Evolutionary conservation across 2,888 invertebrate genomes (phyloP).

Genomic region (Xestia c-nigrum): DNA sequence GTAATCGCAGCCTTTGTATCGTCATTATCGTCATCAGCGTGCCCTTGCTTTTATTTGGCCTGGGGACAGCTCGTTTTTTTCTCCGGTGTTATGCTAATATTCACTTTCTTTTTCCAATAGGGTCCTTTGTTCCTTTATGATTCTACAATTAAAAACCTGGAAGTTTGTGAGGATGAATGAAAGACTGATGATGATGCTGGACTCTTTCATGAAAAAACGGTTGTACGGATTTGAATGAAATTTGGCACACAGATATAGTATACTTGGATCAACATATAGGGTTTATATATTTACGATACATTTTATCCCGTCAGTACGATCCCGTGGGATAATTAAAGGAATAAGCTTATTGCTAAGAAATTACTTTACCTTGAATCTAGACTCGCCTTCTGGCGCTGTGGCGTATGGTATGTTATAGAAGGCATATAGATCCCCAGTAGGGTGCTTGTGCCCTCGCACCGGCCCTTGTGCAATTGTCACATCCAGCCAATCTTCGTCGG

Average conservation of each 20-base stretch:
- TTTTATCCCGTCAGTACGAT: not conserved
- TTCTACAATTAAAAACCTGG: no score
- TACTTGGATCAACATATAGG: no score
- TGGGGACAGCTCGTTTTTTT: no score
- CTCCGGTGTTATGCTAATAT: not conserved
- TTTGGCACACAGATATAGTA: no score
- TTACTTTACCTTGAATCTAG: slow-evolving; percentile 51
- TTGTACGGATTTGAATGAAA: not conserved
- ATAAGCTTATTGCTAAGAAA: not conserved
- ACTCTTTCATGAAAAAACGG: no score
- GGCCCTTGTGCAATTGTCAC: slow-evolving; percentile 69
- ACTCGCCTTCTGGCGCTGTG: slow-evolving; percentile 69
- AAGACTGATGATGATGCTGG: no score
- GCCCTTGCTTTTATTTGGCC: not conserved
- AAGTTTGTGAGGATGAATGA: no score
- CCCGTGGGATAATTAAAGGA: no score
- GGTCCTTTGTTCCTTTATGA: not conserved
- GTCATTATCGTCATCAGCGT: not conserved
- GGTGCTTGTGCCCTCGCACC: slow-evolving; percentile 70
- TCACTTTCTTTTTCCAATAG: not conserved
- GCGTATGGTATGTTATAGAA: slow-evolving; percentile 77
- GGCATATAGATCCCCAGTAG: slow-evolving; percentile 61
- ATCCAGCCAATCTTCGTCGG: slow-evolving; percentile 49
- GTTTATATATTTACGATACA: no score
- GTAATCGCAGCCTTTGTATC: not conserved